Evolutionary conservation across 1,140 invertebrate species (phyloP), one percentile per base, ranked within the genome.

Genomic region (Hydropsyche tenuis): DNA sequence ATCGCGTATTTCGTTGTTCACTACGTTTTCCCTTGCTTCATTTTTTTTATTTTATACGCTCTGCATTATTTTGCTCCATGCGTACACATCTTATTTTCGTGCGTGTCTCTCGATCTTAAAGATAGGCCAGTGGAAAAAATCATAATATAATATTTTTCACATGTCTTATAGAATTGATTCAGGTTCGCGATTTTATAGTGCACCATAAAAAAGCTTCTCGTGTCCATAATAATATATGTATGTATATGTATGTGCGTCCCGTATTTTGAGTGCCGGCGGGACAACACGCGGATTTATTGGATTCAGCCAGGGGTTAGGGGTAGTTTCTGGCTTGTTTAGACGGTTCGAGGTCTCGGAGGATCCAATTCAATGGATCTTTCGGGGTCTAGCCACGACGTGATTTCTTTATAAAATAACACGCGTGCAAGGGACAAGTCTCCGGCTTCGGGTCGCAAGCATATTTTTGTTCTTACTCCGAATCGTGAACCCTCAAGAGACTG

Each of bases 351-450:
- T 66, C 37, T 43, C 37, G 30, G 37, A 43, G 64, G 64, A 66
- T n/a, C 37, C 64, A 22, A 42, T 45, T 20, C 37, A n/a, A 66
- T 45, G 64, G 64, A 66, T 66, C 64, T 66, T 66, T 43, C 45
- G 64, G 64, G 63, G 64, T 42, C 64, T n/a, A 66, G 23, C n/a
- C 64, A 22, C 37, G 30, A 66, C 64, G 64, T 66, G 64, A 66
- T 66, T 66, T 66, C 64, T 66, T 66, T 66, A 43, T 46, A 46
- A 63, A 63, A 63, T 14, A 14, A 53, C 14, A 53, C 16, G 6
- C 14, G 9, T 62, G 56, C 18, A 22, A 3, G 25, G 25, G 56
- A 22, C 22, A 6, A 43, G 64, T 66, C 64, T 66, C 64, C 20
- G n/a, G 14, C 42, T 53, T 18, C 42, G 37, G 64, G 30, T 66